Conservation (phyloP, 2,113 vertebrate genomes). For the Platycercus adscitus region DNA sequence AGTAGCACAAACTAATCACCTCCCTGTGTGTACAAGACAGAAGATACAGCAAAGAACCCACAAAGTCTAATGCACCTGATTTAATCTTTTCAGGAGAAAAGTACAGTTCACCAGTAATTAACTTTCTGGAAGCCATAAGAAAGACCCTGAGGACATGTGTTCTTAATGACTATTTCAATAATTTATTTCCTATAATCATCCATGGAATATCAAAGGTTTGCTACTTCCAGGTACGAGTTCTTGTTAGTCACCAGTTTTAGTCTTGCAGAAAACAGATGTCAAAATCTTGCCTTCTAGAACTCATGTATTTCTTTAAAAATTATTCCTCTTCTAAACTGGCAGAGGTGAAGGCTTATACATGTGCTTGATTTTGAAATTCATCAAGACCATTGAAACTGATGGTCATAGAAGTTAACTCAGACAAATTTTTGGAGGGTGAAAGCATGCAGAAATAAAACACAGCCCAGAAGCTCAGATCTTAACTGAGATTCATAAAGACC, state of each 20-base stretch:
- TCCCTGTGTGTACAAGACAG: accelerated
- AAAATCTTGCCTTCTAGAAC: not conserved
- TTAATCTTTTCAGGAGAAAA: not conserved
- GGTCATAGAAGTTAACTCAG: not conserved
- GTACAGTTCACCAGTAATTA: not conserved
- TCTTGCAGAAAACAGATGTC: not conserved
- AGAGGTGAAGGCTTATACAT: not conserved
- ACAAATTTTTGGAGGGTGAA: not conserved
- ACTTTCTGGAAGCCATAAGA: not conserved
- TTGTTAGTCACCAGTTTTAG: not conserved
- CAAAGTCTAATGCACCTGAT: not conserved
- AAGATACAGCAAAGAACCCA: not conserved
- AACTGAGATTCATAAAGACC: not conserved
- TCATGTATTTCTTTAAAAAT: not conserved
- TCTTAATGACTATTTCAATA: not conserved
- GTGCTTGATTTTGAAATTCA: not conserved
- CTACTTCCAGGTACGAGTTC: not conserved
- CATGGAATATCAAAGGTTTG: not conserved
- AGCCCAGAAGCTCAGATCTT: not conserved
- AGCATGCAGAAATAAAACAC: not conserved
- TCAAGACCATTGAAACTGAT: not conserved
- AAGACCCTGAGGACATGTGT: not conserved
- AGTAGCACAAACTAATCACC: not conserved
- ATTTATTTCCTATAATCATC: not conserved
- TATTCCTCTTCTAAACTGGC: not conserved